These are phyloP conservation scores for Autographa pulchrina DNA, from an alignment of 2,888 invertebrate genomes.

Conservation along the genomic window DNA sequence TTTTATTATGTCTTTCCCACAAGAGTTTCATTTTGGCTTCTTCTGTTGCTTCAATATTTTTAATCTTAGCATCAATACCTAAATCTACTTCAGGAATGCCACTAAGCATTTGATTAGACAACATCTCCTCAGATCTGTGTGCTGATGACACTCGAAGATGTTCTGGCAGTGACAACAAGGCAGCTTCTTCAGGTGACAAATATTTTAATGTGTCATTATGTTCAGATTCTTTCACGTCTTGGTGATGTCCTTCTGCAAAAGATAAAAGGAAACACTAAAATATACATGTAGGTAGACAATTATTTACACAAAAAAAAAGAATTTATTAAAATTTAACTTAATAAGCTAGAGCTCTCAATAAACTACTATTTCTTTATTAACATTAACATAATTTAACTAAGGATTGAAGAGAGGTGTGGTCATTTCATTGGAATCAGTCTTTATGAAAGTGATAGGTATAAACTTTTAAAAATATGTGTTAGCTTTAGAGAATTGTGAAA, in stretches of 20 bases:
- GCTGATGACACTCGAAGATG: constrained; percentile 95
- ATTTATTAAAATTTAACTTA: neutral
- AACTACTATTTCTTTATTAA: no score
- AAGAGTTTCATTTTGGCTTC: constrained; percentile 98
- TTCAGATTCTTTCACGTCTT: constrained; percentile 82
- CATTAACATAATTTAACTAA: no score
- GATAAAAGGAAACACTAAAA: constrained; percentile 13
- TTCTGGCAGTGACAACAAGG: constrained; percentile 96
- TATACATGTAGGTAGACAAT: neutral
- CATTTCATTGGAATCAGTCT: no score
- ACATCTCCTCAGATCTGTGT: constrained; percentile 98
- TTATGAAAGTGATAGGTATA: no score
- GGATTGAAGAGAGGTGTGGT: no score
- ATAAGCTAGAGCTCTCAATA: no score
- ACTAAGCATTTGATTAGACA: constrained; percentile 99
- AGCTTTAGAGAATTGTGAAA: no score
- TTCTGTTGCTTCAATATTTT: constrained; percentile 99
- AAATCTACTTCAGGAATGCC: constrained; percentile 99
- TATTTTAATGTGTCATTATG: constrained; percentile 89
- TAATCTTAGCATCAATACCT: constrained; percentile 99
- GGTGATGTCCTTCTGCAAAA: constrained; percentile 79
- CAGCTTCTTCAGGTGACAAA: constrained; percentile 96
- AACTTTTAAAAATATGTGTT: no score
- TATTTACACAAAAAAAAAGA: neutral
- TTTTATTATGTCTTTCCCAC: constrained; percentile 96